Evolutionary conservation across 2,888 invertebrate genomes (phyloP).

Genomic region (Atethmia centrago): DNA sequence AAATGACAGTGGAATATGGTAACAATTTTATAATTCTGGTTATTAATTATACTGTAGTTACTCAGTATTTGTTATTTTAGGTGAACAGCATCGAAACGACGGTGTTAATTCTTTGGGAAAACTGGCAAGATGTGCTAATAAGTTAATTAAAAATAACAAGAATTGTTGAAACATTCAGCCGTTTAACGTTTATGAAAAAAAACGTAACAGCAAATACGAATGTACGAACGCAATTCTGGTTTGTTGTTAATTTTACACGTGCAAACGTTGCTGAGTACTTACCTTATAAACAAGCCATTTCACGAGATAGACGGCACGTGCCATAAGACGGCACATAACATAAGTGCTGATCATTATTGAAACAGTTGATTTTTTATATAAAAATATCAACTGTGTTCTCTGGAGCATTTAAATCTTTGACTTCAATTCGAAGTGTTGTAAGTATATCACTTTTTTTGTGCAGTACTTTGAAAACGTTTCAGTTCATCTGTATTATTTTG

Average conservation of each 20-base stretch:
- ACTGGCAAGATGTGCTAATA: not conserved
- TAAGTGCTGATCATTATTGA: not conserved
- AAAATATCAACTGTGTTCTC: not conserved
- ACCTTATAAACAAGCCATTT: not conserved
- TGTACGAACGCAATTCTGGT: not conserved
- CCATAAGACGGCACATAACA: too few relatives aligned
- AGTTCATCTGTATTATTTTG: not conserved
- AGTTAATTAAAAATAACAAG: not conserved
- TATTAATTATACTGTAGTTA: constrained; percentile 1
- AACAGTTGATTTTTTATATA: not conserved
- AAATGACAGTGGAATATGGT: constrained; percentile 40
- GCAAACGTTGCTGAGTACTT: not conserved
- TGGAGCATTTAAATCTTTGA: not conserved
- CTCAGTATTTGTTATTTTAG: not conserved
- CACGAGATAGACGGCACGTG: not conserved
- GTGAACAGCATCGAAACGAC: not conserved
- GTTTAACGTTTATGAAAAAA: too few relatives aligned
- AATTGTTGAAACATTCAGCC: not conserved
- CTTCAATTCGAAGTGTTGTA: not conserved
- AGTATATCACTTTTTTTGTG: not conserved
- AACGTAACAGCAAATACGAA: too few relatives aligned
- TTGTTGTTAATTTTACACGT: constrained; percentile 10
- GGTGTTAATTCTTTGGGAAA: not conserved
- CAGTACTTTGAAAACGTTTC: not conserved
- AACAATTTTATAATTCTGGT: constrained; percentile 16